phyloP scores from a whole-genome alignment of 2,888 invertebrate genomes.

The Tineola bisselliella region DNA sequence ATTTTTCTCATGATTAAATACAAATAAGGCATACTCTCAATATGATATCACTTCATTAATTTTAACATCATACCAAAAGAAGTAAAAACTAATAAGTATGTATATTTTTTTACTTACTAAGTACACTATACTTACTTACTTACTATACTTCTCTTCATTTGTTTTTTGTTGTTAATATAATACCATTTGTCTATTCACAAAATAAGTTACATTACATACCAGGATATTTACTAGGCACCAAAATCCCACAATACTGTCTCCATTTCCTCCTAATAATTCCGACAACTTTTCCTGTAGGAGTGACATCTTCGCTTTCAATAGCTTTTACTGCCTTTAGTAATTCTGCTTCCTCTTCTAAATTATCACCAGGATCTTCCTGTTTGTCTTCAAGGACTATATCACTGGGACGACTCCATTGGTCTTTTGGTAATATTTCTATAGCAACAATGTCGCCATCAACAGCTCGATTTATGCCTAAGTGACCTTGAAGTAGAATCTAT shows the following conservation, averaged over 20 bases:
- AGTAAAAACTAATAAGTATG: too few relatives aligned
- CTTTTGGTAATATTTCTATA: constrained; percentile 85
- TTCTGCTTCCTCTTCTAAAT: constrained; percentile 69
- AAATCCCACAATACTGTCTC: constrained; percentile 97
- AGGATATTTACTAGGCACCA: constrained; percentile 79
- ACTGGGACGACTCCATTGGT: constrained; percentile 91
- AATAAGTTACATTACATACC: constrained; percentile 35
- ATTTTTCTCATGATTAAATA: too few relatives aligned
- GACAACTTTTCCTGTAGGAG: constrained; percentile 70
- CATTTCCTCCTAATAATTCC: constrained; percentile 96
- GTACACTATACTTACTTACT: too few relatives aligned
- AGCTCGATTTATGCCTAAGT: constrained; percentile 87
- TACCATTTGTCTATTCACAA: background rate
- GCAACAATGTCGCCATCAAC: constrained; percentile 96
- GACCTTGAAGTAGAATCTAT: constrained; percentile 86
- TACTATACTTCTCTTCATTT: too few relatives aligned
- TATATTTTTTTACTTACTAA: too few relatives aligned
- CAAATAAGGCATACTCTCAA: too few relatives aligned
- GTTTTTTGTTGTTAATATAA: too few relatives aligned
- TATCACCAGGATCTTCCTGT: constrained; percentile 75
- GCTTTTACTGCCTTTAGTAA: constrained; percentile 37
- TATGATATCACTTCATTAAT: too few relatives aligned
- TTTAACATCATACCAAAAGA: too few relatives aligned
- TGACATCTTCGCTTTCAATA: constrained; percentile 45
- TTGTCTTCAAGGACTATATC: constrained; percentile 84